A percentile compares a stretch with the other conserved stretches of the same genome.
Conservation (phyloP, 1,140 invertebrate genomes). For the Lordiphosa clarofinis region DNA sequence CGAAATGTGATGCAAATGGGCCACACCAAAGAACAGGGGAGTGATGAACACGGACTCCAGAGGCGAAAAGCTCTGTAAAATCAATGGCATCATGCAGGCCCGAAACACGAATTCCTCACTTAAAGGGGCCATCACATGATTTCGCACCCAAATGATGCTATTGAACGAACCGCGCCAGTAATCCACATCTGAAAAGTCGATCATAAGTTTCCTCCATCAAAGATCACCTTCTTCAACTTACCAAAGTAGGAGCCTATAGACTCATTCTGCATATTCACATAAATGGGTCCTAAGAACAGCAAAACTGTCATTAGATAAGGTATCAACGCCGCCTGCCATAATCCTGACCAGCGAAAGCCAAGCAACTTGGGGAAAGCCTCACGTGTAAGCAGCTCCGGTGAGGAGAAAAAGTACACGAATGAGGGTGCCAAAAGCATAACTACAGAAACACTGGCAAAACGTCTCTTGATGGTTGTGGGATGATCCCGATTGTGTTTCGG, state of each 20-base stretch:
- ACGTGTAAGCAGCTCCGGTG: constrained; percentile 82
- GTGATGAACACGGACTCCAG: constrained; percentile 89
- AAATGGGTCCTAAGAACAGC: too few species aligned
- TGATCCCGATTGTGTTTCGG: constrained; percentile 81
- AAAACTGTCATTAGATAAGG: constrained; percentile 86
- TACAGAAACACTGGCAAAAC: constrained; percentile 91
- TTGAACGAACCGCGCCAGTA: constrained; percentile 87
- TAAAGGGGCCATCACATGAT: constrained; percentile 93
- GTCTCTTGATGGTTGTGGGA: constrained; percentile 88
- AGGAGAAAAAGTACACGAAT: constrained; percentile 86
- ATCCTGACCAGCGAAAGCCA: constrained; percentile 87
- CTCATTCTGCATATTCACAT: constrained; percentile 86
- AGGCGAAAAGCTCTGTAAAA: constrained; percentile 90
- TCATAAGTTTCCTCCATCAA: too few species aligned
- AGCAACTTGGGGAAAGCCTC: constrained; percentile 86
- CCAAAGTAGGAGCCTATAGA: constrained; percentile 86
- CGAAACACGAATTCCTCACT: constrained; percentile 97
- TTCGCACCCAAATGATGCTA: constrained; percentile 92
- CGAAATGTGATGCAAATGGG: constrained; percentile 95
- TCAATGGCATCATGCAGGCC: constrained; percentile 94
- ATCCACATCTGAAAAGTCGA: constrained; percentile 86
- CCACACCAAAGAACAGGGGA: constrained; percentile 95
- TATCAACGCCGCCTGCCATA: constrained; percentile 86
- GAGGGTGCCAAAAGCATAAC: constrained; percentile 89
- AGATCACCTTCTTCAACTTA: too few species aligned